These are phyloP conservation scores for Rhadina sibilatrix DNA, from an alignment of 2,113 vertebrate species.

Conservation along the genomic window DNA sequence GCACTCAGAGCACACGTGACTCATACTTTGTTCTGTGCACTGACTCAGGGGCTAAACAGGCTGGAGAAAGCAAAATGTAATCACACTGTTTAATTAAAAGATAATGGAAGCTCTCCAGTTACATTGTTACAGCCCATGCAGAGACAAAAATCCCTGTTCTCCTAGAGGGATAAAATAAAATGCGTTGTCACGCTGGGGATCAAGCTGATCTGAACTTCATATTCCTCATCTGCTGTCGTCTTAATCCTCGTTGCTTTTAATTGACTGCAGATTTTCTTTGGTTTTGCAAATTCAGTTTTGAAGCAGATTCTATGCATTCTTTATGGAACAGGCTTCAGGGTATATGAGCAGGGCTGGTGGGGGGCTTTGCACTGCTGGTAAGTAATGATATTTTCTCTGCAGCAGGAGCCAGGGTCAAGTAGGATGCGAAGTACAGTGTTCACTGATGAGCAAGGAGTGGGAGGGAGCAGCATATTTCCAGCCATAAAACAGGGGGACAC, in stretches of 20 bases:
- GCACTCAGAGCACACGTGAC: rapidly evolving
- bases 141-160: conserved; percentile 14
- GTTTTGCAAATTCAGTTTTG: neutral
- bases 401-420: neutral
- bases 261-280: conserved; percentile 3
- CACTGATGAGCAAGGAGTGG: neutral
- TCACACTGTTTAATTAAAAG: conserved; percentile 37
- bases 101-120: conserved; percentile 41
- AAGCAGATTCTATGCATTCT: neutral
- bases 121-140: neutral
- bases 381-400: neutral
- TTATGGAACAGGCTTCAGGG: neutral
- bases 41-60: neutral
- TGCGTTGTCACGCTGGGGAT: neutral
- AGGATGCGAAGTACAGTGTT: rapidly evolving
- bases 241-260: neutral
- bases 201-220: neutral
- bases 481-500: neutral
- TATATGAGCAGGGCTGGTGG: neutral
- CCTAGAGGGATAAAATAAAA: conserved; percentile 20
- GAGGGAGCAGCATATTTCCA: neutral
- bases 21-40: neutral
- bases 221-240: neutral
- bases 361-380: neutral
- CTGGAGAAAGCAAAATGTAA: neutral